Evolutionary conservation across 2,888 invertebrate genomes (phyloP), one percentile per base, ranked within the genome.

Genomic region (Hypolimnas misippus): DNA sequence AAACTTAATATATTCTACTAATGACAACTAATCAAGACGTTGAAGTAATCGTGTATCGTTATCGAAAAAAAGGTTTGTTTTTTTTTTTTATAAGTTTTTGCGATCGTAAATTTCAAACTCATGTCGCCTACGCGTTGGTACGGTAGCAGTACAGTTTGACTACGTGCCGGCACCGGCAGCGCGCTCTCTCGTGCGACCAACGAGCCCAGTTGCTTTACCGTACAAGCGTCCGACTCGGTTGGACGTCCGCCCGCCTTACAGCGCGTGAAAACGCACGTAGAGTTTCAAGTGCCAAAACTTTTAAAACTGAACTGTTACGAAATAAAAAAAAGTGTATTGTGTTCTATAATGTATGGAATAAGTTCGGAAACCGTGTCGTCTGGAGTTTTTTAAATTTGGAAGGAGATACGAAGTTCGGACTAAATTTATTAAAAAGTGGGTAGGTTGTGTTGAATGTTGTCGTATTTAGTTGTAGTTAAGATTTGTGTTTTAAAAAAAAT

Each of bases 341-440:
- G 57, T 17, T 50, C 19, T 25, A 57, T 21, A 33, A 50, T 50
- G 49, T 50, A 57, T 38, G 4, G 19, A 25, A 50, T 12, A 33
- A 10, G 35, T 49, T 38, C 19, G 14, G 63, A 70, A 69, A 12
- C 10, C 19, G 21, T 49, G 19, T 21, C 46, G 21, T 2, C 29
- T 46, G 44, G 17, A 73, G 52, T 67, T 17, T 42, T 25, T 56
- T 44, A 31, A 56, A 61, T 74, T 76, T 72, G 73, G 73, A 75
- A 57, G 46, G 44, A 19, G 19, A 12, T 42, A 10, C 10, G 42
- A 17, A 42, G 17, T 8, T 49, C 29, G 10, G 53, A 16, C 16
- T 38, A 25, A 57, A 44, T 35, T 53, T 35, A 35, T 29, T 73
- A 84, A 86, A 87, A 88, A 87, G 86, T 86, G 86, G 89, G 89